These are phyloP conservation scores for Masticophis lateralis DNA, from an alignment of 2,797 vertebrate species.

Conservation along the genomic window DNA sequence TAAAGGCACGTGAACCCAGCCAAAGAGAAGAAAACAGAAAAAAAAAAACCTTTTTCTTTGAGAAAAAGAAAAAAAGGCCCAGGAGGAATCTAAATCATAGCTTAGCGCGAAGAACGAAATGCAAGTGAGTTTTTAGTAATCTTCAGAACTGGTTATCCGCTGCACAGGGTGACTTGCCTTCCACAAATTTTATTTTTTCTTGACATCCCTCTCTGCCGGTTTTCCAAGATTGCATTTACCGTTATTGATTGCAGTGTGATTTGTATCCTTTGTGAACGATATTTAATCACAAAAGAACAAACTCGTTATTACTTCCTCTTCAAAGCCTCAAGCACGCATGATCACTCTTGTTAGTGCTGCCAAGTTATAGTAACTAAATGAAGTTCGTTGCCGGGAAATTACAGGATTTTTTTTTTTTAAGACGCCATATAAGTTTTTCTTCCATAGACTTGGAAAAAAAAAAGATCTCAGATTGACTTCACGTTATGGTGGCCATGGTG, in stretches of 20 bases:
- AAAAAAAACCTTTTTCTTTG: neutral
- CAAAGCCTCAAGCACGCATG: neutral
- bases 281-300: neutral
- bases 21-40: neutral
- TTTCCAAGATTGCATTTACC: neutral
- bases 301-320: neutral
- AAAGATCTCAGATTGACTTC: neutral
- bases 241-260: neutral
- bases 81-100: neutral
- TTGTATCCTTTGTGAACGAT: neutral
- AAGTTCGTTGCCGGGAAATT: neutral
- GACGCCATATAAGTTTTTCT: neutral
- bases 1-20: neutral
- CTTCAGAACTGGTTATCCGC: neutral
- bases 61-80: neutral
- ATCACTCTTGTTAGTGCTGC: neutral
- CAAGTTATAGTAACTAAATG: neutral
- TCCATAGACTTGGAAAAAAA: neutral
- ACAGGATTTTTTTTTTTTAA: neutral
- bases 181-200: neutral
- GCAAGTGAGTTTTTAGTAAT: neutral
- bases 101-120: neutral
- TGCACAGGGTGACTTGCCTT: neutral
- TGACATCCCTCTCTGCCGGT: neutral
- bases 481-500: neutral